Evolutionary conservation across 1,140 invertebrate genomes (phyloP).

Genomic region (Chelonus insularis): DNA sequence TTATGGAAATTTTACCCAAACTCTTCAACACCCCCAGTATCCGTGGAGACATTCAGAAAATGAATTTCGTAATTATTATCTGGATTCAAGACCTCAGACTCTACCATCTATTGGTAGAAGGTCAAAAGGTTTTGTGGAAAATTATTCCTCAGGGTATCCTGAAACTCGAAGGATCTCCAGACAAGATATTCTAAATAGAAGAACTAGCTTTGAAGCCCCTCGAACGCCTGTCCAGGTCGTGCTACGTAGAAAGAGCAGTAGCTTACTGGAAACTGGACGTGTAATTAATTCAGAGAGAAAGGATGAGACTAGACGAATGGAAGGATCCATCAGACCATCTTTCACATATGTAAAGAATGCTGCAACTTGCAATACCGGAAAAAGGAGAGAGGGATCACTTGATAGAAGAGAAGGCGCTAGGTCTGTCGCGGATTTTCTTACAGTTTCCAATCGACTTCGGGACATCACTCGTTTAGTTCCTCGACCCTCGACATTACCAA

Average conservation of each 20-base stretch:
- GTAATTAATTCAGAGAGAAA: slow-evolving; percentile 23
- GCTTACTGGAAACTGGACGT: slow-evolving; percentile 13
- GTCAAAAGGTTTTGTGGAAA: slow-evolving; percentile 6
- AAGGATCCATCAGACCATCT: slow-evolving; percentile 17
- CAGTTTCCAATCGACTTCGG: slow-evolving; percentile 30
- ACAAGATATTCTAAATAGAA: slow-evolving; percentile 50
- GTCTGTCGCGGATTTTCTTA: slow-evolving; percentile 42
- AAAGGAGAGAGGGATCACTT: slow-evolving; percentile 27
- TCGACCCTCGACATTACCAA: slow-evolving; percentile 52
- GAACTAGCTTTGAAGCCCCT: slow-evolving; percentile 39
- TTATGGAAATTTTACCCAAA: slow-evolving; percentile 32
- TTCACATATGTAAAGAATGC: slow-evolving; percentile 35
- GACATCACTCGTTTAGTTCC: slow-evolving; percentile 37
- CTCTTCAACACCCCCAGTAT: slow-evolving; percentile 27
- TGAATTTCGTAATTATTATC: slow-evolving; percentile 9
- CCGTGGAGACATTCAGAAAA: slow-evolving; percentile 6
- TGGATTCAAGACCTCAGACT: slow-evolving; percentile 39
- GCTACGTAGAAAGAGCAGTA: slow-evolving; percentile 28
- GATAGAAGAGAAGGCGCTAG: slow-evolving; percentile 35
- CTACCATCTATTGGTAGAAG: slow-evolving; percentile 43
- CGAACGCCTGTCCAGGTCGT: slow-evolving; percentile 12
- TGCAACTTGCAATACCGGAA: slow-evolving; percentile 17
- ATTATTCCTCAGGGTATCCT: slow-evolving; percentile 18
- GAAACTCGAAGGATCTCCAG: slow-evolving; percentile 40
- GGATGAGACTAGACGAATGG: slow-evolving; percentile 22